Evolutionary conservation across 1,140 invertebrate species (phyloP), one percentile per base, ranked within the genome.

Genomic region (Orchesella cincta): DNA sequence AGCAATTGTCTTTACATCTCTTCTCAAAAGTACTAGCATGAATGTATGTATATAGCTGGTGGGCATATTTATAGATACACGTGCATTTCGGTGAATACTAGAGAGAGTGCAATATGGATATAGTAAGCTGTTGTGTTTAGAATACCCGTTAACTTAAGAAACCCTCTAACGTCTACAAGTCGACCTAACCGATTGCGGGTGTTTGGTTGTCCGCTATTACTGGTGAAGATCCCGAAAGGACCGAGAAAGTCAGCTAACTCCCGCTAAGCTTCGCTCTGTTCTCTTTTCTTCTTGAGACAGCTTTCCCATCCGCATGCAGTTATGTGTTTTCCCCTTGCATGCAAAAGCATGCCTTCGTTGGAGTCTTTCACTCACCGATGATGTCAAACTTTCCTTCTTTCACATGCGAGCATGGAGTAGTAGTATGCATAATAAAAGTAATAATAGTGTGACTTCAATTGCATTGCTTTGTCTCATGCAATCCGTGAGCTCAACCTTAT

Each of bases 191-290:
- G 29, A 67, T 71, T 39, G 71, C 34, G 26, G 23, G 62, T 31
- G 31, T 31, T 5, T n/a, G 23, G 26, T 34, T 71, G n/a, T n/a
- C n/a, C n/a, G n/a, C n/a, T n/a, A n/a, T n/a, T 46, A 36, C 5
- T 23, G 29, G 29, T 31, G 33, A 67, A 67, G 31, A 67, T 33
- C 23, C 52, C 52, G 52, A 57, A 26, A 3, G 62, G 67, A 64
- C 34, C 64, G 34, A 52, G 75, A 39, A 46, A 46, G 64, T 76
- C 75, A 51, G 34, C 23, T 5, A 57, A 31, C 62, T 46, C 23
- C 75, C 75, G 75, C 75, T 76, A 76, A 34, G 75, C 35, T 71
- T 51, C 75, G 75, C 75, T 76, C 29, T 74, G 39, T 74, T 51
- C 73, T 57, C 51, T 23, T 52, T 52, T 67, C 26, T 3, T 67